Conservation (phyloP, 2,888 invertebrate genomes). For the Napeogenes sylphis region DNA sequence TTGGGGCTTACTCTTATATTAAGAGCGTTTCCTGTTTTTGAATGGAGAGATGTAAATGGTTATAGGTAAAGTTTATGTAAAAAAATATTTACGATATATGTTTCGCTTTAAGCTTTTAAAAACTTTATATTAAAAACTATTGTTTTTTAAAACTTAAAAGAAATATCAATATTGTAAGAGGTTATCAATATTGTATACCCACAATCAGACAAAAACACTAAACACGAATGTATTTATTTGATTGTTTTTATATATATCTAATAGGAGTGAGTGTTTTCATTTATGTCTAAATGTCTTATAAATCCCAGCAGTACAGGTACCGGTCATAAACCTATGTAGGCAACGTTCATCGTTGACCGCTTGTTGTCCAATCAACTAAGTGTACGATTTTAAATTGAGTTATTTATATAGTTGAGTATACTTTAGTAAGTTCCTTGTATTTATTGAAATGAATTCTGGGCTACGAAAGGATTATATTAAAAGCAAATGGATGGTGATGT, state of each 20-base stretch:
- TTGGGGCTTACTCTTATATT: constrained; percentile 2
- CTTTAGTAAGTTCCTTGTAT: not conserved
- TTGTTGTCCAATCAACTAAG: constrained; percentile 58
- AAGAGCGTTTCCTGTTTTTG: constrained; percentile 4
- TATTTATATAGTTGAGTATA: not conserved
- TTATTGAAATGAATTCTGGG: not conserved
- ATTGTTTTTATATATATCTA: no score
- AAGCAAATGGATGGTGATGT: not conserved
- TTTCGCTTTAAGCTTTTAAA: not conserved
- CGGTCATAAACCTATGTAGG: constrained; percentile 1
- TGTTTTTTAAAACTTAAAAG: not conserved
- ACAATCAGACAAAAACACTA: no score
- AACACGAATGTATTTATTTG: no score
- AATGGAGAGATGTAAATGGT: not conserved
- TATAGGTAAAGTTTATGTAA: not conserved
- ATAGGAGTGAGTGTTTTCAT: no score
- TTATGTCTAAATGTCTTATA: no score
- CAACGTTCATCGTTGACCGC: constrained; percentile 33
- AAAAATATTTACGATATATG: not conserved
- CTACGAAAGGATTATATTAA: not conserved
- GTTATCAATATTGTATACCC: no score
- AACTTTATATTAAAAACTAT: not conserved
- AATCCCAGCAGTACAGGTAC: no score
- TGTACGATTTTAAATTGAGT: constrained; percentile 44
- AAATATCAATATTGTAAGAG: no score